Conservation (phyloP, 23 tunicate genomes). For the Phallusia fumigata region DNA sequence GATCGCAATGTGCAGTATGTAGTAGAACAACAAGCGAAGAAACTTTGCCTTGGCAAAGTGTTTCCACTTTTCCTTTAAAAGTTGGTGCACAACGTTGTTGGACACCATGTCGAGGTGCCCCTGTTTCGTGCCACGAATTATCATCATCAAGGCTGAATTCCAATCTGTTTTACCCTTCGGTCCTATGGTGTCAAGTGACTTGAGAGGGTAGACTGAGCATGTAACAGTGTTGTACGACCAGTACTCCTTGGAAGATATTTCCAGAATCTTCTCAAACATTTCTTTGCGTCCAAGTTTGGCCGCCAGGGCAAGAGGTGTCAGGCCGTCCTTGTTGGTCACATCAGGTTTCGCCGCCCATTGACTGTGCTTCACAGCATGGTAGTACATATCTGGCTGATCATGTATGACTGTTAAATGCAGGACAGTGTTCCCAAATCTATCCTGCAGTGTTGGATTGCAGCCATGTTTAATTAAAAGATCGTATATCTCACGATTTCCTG, state of each 20-base stretch:
- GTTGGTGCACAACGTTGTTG: constrained; percentile 59
- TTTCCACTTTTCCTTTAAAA: constrained; percentile 81
- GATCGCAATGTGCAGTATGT: constrained; percentile 52
- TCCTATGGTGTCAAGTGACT: constrained; percentile 65
- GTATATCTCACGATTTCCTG: constrained; percentile 75
- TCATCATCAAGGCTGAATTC: constrained; percentile 92
- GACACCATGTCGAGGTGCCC: constrained; percentile 71
- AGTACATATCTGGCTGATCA: constrained; percentile 81
- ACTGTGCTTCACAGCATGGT: constrained; percentile 65
- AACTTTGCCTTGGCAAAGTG: constrained; percentile 58
- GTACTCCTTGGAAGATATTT: constrained; percentile 53
- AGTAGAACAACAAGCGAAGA: constrained; percentile 44
- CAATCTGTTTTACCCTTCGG: constrained; percentile 80
- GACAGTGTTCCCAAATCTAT: constrained; percentile 70
- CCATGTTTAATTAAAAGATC: constrained; percentile 58
- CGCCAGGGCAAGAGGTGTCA: constrained; percentile 85
- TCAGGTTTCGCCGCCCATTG: constrained; percentile 45
- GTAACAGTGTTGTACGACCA: constrained; percentile 86
- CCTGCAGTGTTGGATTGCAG: constrained; percentile 44
- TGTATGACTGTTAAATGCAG: constrained; percentile 89
- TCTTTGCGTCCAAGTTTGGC: constrained; percentile 67
- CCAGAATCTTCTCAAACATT: constrained; percentile 83
- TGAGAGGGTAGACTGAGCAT: constrained; percentile 80
- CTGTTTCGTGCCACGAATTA: constrained; percentile 71
- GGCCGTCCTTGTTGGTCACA: constrained; percentile 28